These are phyloP conservation scores for Tipula helvola DNA, from an alignment of 2,888 invertebrate genomes.

Conservation along the genomic window DNA sequence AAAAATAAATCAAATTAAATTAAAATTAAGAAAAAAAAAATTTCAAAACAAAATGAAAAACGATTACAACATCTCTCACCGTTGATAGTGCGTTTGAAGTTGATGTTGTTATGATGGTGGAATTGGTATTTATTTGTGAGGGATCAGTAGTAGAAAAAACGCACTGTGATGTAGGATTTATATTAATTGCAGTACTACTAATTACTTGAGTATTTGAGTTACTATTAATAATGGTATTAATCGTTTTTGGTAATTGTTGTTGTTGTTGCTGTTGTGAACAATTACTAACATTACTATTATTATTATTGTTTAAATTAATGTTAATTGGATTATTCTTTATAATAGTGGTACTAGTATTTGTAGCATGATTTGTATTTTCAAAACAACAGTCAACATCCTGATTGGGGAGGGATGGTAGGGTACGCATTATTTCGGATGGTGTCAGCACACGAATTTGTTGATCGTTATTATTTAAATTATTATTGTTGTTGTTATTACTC, in stretches of 20 bases:
- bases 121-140: slow-evolving; percentile 8
- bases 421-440: slow-evolving; percentile 83
- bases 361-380: slow-evolving; percentile 6
- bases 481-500: not conserved
- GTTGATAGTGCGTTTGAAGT: slow-evolving; percentile 14
- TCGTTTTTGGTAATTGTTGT: not conserved
- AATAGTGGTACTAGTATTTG: not conserved
- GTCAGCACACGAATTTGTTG: slow-evolving; percentile 81
- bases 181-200: slow-evolving; percentile 5
- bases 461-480: slow-evolving; percentile 40
- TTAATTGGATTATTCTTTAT: not conserved
- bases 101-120: slow-evolving; percentile 11
- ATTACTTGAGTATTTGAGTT: not conserved
- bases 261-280: slow-evolving; percentile 6
- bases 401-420: slow-evolving; percentile 58
- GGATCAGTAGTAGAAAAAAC: slow-evolving; percentile 7
- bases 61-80: slow-evolving; percentile 15
- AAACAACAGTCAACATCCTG: slow-evolving; percentile 17
- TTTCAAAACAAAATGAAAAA: not conserved
- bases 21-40: slow-evolving; percentile 11
- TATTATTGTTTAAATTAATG: not conserved
- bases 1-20: slow-evolving; percentile 24
- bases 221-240: not conserved
- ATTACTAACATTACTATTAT: slow-evolving; percentile 11
- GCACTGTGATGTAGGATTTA: slow-evolving; percentile 8